Percentiles rank a stretch among this genome's conserved stretches.
phyloP scores from a whole-genome alignment of 2,888 invertebrate genomes.

The Trichacis sp. region DNA sequence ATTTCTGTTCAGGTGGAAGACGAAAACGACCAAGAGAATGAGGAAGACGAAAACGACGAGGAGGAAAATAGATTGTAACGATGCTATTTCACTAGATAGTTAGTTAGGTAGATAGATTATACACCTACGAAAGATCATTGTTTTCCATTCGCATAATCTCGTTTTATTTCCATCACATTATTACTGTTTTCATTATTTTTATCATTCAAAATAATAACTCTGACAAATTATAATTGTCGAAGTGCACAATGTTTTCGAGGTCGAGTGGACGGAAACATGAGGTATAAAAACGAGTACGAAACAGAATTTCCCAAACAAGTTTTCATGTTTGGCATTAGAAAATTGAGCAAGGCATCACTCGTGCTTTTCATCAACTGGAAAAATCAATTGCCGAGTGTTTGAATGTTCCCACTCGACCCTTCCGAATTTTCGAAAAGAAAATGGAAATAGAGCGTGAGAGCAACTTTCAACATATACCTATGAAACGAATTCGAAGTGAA shows the following conservation, averaged over 20 bases:
- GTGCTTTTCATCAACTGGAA: no score
- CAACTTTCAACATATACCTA: no score
- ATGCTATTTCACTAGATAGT: conserved; percentile 57
- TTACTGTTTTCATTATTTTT: conserved; percentile 9
- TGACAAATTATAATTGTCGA: background rate
- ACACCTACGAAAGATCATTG: conserved; percentile 62
- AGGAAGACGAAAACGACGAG: conserved; percentile 84
- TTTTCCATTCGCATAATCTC: conserved; percentile 33
- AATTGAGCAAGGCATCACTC: no score
- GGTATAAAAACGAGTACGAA: background rate
- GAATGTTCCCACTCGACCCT: conserved; percentile 3
- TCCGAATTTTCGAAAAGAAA: background rate
- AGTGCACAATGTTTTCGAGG: background rate
- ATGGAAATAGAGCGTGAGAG: background rate
- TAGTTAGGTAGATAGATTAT: conserved; percentile 58
- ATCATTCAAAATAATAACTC: background rate
- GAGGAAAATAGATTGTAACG: conserved; percentile 74
- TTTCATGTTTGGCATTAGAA: no score
- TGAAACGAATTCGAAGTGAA: conserved; percentile 3
- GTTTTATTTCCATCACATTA: background rate
- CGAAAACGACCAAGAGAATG: conserved; percentile 78
- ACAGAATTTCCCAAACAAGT: no score
- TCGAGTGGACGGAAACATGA: background rate
- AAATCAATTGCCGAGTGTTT: no score
- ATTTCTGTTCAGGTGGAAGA: background rate